Base-by-base conservation (phyloP, 1,140 invertebrate species). In the Drosophila nigrodunni region DNA sequence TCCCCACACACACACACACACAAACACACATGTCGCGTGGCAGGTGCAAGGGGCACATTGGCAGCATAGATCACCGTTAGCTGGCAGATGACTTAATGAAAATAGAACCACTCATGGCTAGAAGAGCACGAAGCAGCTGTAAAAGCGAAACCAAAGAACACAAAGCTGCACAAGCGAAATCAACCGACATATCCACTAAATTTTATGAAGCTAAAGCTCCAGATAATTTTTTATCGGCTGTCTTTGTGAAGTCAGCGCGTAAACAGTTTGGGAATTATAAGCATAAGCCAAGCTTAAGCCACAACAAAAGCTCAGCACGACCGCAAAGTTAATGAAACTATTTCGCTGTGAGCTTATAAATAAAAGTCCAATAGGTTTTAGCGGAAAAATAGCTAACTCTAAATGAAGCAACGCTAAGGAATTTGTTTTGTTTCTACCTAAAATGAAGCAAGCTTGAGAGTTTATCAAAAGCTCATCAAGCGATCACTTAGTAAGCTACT, bases 81-180 rank as follows among this genome's bases (percentile, higher is more conserved):
- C 65, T 69, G 71, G 57, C 71, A 61, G 71, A 74, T 69, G 65
- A 67, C 65, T 58, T 74, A 74, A 69, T 74, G 71, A 49, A 74
- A 61, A 69, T 43, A 35, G 43, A 15, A 46, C 37, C 37, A 35
- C 58, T n/a, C 34, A 46, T 18, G 34, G 41, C 18, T 35, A 25
- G n/a, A 25, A 44, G 8, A n/a, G 9, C 1, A 43, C 18, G 18
- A 21, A 21, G 18, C 18, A 21, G 18, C 18, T 1, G 1, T 21
- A 21, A 21, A 21, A 21, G 37, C 11, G 18, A 50, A 3, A 25
- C 11, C 11, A 43, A 13, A n/a, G 10, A 5, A 3, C 39, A 11
- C 35, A 21, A 30, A 30, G 25, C 25, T 30, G 1, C 6, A 6
- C 25, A 30, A 25, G 25, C 3, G 6, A 30, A 30, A 30, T 30